Evolutionary conservation across 64 coral and sea anemone genomes (phyloP).

Genomic region (Acropora yongei): DNA sequence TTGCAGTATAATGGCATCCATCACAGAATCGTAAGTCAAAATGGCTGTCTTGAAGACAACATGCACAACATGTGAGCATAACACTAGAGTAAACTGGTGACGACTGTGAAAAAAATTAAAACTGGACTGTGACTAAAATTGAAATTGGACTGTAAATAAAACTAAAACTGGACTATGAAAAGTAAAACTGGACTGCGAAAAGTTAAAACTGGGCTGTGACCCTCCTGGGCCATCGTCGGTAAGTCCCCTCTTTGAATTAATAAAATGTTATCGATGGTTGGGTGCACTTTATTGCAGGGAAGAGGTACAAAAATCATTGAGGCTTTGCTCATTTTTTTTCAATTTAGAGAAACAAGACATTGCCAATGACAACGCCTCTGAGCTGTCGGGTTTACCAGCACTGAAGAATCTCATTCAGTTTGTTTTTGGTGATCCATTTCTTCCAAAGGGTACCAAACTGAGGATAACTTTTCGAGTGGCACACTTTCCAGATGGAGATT

Average conservation of each 20-base stretch:
- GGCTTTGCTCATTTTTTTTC: slow-evolving; percentile 3
- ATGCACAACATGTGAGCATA: background rate
- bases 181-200: slow-evolving; percentile 36
- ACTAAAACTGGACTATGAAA: slow-evolving; percentile 18
- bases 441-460: slow-evolving; percentile 7
- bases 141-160: background rate
- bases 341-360: background rate
- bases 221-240: background rate
- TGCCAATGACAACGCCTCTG: background rate
- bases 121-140: too few species aligned
- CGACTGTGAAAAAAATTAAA: too few species aligned
- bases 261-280: background rate
- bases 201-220: too few species aligned
- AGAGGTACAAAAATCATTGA: background rate
- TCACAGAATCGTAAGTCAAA: background rate
- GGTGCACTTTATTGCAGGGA: background rate
- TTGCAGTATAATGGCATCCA: slow-evolving; percentile 37
- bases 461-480: background rate
- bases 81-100: background rate
- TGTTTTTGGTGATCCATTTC: slow-evolving; percentile 11
- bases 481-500: slow-evolving; percentile 6
- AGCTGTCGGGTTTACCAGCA: slow-evolving; percentile 7
- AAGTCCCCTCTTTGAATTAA: background rate
- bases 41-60: background rate
- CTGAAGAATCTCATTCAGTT: slow-evolving; percentile 16